phyloP scores from a whole-genome alignment of 2,113 vertebrate genomes.

The Carettochelys insculpta region DNA sequence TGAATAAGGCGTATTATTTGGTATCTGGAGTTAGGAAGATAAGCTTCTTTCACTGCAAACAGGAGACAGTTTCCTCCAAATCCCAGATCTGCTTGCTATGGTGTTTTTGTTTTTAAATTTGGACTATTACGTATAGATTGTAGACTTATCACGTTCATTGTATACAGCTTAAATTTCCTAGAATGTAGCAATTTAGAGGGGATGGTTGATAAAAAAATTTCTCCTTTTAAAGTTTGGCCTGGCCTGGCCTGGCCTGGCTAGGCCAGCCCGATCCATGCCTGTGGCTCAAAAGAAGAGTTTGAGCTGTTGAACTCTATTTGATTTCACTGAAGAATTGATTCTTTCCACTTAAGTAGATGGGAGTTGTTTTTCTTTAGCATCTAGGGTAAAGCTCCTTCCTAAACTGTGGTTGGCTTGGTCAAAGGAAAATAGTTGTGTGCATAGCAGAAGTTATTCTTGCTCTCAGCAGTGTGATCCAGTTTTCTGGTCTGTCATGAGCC shows the following conservation, averaged over 20 bases:
- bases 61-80: background rate
- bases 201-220: background rate
- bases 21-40: conserved; percentile 16
- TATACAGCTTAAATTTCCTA: too few species aligned
- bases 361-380: background rate
- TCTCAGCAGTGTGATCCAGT: background rate
- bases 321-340: background rate
- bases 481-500: conserved; percentile 17
- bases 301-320: conserved; percentile 21
- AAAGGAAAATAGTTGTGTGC: background rate
- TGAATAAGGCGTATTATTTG: background rate
- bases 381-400: background rate
- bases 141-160: background rate
- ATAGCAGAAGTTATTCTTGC: conserved; percentile 41
- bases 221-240: background rate
- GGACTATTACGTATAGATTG: background rate
- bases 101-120: background rate
- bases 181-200: background rate
- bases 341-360: conserved; percentile 1
- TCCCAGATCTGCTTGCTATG: background rate
- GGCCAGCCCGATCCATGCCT: background rate
- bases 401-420: conserved; percentile 26
- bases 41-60: conserved; percentile 9
- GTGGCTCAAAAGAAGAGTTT: background rate
- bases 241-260: too few species aligned